A percentile compares a stretch with the other conserved stretches of the same genome.
Evolutionary conservation across 1,140 invertebrate genomes (phyloP).

Genomic region (Drosophila repleta): DNA sequence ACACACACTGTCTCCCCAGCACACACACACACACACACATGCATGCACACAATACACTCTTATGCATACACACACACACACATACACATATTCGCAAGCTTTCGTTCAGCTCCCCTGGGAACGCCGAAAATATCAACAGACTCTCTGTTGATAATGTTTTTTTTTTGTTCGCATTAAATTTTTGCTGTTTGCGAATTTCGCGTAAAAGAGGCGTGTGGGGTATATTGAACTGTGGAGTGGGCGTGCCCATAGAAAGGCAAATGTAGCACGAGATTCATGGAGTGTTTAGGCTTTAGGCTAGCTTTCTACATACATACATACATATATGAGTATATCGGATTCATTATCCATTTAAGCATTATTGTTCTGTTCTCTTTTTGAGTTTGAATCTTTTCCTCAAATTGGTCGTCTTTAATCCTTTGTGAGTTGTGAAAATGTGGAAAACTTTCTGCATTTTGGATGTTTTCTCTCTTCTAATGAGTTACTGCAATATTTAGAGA

Average conservation of each 20-base stretch:
- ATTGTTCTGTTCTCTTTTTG: too few relatives aligned
- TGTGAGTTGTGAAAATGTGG: too few relatives aligned
- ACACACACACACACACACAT: constrained; percentile 19
- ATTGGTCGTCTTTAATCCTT: too few relatives aligned
- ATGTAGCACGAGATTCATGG: too few relatives aligned
- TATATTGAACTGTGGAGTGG: constrained; percentile 22
- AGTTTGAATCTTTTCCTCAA: too few relatives aligned
- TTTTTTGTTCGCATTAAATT: constrained; percentile 47
- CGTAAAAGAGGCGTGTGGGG: constrained; percentile 14
- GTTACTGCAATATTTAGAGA: too few relatives aligned
- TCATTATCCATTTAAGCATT: too few relatives aligned
- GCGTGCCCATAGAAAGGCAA: not conserved
- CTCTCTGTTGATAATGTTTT: constrained; percentile 56
- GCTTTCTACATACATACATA: too few relatives aligned
- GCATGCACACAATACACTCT: constrained; percentile 1
- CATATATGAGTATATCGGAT: too few relatives aligned
- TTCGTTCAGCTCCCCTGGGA: constrained; percentile 18
- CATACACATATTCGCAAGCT: not conserved
- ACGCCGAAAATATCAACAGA: constrained; percentile 54
- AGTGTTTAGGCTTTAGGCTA: too few relatives aligned
- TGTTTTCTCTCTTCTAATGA: too few relatives aligned
- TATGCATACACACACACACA: not conserved
- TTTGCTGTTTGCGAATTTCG: constrained; percentile 4
- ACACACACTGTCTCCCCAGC: constrained; percentile 56
- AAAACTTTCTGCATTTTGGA: too few relatives aligned